These are phyloP conservation scores for Urocitellus parryii DNA, from an alignment of 2,113 vertebrate species.

Conservation along the genomic window DNA sequence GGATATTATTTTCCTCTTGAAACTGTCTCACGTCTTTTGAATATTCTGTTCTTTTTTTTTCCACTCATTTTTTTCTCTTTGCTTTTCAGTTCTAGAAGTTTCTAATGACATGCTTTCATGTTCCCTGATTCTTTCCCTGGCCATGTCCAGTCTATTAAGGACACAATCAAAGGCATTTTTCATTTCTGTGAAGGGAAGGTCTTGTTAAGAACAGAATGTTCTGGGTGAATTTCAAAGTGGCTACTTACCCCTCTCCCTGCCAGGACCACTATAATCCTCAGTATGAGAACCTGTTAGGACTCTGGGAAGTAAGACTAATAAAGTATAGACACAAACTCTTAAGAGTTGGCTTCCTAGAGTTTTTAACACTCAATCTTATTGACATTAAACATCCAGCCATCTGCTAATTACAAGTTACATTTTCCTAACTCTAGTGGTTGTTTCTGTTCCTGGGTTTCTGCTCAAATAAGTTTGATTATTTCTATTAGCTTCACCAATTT, in stretches of 20 bases:
- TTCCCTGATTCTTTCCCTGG: not conserved
- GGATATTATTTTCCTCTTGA: not conserved
- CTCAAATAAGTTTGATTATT: not conserved
- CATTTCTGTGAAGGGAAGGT: not conserved
- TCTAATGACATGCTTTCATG: not conserved
- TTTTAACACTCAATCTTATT: not conserved
- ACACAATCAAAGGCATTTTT: not conserved
- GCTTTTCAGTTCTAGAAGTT: not conserved
- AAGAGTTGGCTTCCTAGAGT: not conserved
- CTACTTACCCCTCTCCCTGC: not conserved
- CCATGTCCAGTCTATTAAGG: not conserved
- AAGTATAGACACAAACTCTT: not conserved
- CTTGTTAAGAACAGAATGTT: not conserved
- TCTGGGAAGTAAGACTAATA: not conserved
- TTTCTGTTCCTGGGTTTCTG: not conserved
- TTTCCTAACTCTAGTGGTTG: not conserved
- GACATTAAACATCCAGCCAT: not conserved
- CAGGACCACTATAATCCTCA: not conserved
- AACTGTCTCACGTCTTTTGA: not conserved
- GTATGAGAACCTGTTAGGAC: not conserved
- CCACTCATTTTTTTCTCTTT: not conserved
- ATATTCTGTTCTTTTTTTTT: not conserved
- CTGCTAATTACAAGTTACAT: not conserved
- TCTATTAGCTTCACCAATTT: not conserved
- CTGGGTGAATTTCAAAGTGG: not conserved